Evolutionary conservation across 2,797 vertebrate genomes (phyloP), one percentile per base, ranked within the genome.

Genomic region (Pseudocheirus occidentalis): DNA sequence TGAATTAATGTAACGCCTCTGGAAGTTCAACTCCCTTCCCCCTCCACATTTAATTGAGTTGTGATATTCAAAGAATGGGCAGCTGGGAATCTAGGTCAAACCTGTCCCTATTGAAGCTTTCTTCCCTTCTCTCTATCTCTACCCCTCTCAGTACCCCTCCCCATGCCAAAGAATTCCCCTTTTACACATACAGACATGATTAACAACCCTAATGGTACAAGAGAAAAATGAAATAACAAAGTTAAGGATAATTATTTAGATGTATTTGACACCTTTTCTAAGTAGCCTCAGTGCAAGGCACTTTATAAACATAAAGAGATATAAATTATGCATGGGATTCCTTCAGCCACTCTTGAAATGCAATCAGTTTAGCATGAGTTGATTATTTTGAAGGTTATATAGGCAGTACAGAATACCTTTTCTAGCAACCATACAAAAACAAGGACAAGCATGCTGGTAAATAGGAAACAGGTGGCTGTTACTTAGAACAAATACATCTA

Each of bases 301-400:
- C 0, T 55, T 92, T 56, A 92, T 58, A 95, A 31, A 34, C 89
- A 91, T 92, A 94, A 56, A 94, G 94, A 90, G 73, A 55, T 27
- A 57, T 24, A 90, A 92, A 90, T 96, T 94, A 94, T 59, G 55
- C 50, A 52, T 55, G 62, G 92, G 90, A 29, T 55, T 89, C 27
- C 81, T 95, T 93, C 52, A 87, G 91, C 34, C 29, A 66, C 66
- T 95, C 95, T 46, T 27, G 93, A 94, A 62, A 89, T 27, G 9
- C n/a, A 96, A n/a, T 93, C 11, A 28, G 62, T 96, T 96, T 55
- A 94, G 93, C 91, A 58, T 91, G 92, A 92, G 93, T 95, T 96
- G 58, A 92, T 95, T 92, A 90, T 92, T 94, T 95, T 90, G 62
- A 96, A 95, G 59, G 81, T 95, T 57, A 95, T 81, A 56, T 90